These are phyloP conservation scores for Allacma fusca DNA, from an alignment of 2,888 invertebrate genomes.

Conservation along the genomic window DNA sequence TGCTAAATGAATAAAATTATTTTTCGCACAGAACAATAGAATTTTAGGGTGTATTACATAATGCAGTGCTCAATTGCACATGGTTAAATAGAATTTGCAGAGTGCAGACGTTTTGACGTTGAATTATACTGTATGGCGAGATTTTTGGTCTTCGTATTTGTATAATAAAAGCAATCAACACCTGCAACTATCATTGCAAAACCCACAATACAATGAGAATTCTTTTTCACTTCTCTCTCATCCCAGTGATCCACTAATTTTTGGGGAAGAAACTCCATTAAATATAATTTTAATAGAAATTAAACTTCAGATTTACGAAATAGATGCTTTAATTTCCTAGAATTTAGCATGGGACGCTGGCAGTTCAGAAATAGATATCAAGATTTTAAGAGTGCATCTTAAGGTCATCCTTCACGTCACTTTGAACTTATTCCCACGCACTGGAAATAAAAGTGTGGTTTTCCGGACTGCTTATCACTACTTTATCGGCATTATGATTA, in stretches of 20 bases:
- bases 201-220: no score
- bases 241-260: neutral
- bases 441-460: neutral
- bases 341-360: neutral
- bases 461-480: neutral
- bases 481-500: no score
- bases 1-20: no score
- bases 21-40: no score
- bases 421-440: neutral
- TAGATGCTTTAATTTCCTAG: constrained; percentile 1
- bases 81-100: no score
- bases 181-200: no score
- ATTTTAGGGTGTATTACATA: no score
- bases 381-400: neutral
- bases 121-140: no score
- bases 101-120: no score
- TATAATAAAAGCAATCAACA: no score
- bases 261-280: neutral
- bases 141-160: no score
- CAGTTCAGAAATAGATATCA: neutral
- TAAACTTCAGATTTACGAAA: neutral
- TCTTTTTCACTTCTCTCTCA: neutral
- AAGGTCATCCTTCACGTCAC: neutral
- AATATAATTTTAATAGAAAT: neutral
- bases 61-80: no score